These are phyloP conservation scores for Nephrotoma appendiculata DNA, from an alignment of 2,888 invertebrate species.

Conservation along the genomic window DNA sequence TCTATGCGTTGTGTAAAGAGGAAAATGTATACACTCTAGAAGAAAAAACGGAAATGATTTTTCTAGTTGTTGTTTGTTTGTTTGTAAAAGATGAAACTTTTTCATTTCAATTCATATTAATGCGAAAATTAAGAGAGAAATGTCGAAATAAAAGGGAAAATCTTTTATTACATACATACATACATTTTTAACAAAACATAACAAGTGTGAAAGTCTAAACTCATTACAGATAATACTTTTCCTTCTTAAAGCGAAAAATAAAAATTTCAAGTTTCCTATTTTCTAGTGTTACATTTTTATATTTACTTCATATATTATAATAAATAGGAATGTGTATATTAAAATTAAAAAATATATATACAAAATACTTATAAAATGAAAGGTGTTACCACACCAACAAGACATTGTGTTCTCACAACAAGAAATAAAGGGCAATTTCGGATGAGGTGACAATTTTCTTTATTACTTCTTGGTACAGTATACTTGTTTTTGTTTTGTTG, in stretches of 20 bases:
- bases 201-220: neutral
- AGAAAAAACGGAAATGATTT: neutral
- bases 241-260: neutral
- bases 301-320: neutral
- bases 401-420: neutral
- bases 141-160: neutral
- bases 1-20: neutral
- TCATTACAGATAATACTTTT: neutral
- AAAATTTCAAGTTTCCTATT: neutral
- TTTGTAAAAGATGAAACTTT: neutral
- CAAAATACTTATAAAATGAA: neutral
- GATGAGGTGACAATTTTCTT: neutral
- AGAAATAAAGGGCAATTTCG: neutral
- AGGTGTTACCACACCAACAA: neutral
- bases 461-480: neutral
- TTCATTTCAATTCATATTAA: neutral
- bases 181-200: neutral
- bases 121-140: neutral
- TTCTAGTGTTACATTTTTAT: neutral
- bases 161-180: neutral
- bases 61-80: neutral
- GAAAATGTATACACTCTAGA: neutral
- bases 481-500: neutral
- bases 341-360: neutral
- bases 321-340: neutral